Conservation (phyloP, 1,140 invertebrate species). For the Drosophila bifasciata region DNA sequence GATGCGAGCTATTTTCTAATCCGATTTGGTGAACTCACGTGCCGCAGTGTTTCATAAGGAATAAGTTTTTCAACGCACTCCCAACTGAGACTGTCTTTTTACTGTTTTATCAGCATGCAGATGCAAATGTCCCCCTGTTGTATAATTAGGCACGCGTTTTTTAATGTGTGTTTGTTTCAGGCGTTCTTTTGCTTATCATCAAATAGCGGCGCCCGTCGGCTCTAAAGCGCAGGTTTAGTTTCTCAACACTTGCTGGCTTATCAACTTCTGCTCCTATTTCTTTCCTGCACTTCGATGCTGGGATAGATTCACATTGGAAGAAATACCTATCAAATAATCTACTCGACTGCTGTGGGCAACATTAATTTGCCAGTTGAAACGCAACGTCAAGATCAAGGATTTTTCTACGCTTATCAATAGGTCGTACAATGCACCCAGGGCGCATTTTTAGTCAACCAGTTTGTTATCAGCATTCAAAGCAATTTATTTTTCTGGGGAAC, state of each 20-base stretch:
- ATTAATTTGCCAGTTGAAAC: slow-evolving; percentile 71
- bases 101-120: slow-evolving; percentile 44
- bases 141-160: slow-evolving; percentile 53
- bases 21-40: slow-evolving; percentile 33
- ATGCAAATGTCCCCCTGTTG: slow-evolving; percentile 65
- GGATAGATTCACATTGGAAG: slow-evolving; percentile 24
- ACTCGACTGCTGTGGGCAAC: slow-evolving; percentile 44
- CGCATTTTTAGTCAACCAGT: slow-evolving; percentile 79
- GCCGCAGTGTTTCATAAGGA: background rate
- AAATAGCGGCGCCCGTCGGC: slow-evolving; percentile 29
- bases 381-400: slow-evolving; percentile 77
- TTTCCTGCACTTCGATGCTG: slow-evolving; percentile 44
- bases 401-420: slow-evolving; percentile 60
- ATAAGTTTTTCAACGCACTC: slow-evolving; percentile 4
- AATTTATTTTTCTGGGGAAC: slow-evolving; percentile 44
- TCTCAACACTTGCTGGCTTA: slow-evolving; percentile 39
- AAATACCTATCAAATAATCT: slow-evolving; percentile 16
- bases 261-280: slow-evolving; percentile 33
- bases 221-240: slow-evolving; percentile 36
- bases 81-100: background rate
- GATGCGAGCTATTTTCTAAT: slow-evolving; percentile 33
- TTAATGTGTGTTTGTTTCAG: slow-evolving; percentile 12
- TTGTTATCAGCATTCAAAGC: slow-evolving; percentile 59
- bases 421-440: slow-evolving; percentile 76
- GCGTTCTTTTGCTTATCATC: slow-evolving; percentile 46